phyloP scores from a whole-genome alignment of 2,797 vertebrate genomes.

The Tokudaia tokunoshimensis region DNA sequence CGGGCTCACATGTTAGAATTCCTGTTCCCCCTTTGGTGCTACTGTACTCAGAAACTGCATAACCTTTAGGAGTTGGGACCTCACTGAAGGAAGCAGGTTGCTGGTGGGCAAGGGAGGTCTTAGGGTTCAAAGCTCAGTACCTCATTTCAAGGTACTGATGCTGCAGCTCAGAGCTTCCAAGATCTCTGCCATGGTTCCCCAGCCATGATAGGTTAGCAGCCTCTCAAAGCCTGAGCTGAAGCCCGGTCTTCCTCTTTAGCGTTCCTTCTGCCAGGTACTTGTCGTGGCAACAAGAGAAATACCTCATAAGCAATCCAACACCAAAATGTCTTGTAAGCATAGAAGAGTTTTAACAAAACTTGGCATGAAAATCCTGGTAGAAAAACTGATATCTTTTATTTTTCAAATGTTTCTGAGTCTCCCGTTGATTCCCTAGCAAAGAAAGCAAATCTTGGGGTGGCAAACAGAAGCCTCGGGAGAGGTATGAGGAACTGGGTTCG shows the following conservation, averaged over 20 bases:
- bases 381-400: background rate
- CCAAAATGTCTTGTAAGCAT: background rate
- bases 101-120: too few species aligned
- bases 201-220: background rate
- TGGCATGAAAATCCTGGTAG: background rate
- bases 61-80: background rate
- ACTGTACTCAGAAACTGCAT: too few species aligned
- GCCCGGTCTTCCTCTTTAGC: fast-evolving
- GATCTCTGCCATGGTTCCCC: background rate
- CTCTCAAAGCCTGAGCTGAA: background rate
- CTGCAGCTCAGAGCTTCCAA: background rate
- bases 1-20: background rate
- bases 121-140: background rate
- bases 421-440: background rate
- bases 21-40: too few species aligned
- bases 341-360: conserved; percentile 28
- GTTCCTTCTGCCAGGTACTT: background rate
- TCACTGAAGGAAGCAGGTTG: background rate
- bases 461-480: background rate
- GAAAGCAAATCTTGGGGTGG: conserved; percentile 52
- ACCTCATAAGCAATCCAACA: background rate
- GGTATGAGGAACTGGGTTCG: background rate
- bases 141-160: too few species aligned
- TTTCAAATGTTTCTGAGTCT: conserved; percentile 47
- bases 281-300: background rate